Evolutionary conservation across 2,888 invertebrate species (phyloP).

Genomic region (Pandemis heparana): DNA sequence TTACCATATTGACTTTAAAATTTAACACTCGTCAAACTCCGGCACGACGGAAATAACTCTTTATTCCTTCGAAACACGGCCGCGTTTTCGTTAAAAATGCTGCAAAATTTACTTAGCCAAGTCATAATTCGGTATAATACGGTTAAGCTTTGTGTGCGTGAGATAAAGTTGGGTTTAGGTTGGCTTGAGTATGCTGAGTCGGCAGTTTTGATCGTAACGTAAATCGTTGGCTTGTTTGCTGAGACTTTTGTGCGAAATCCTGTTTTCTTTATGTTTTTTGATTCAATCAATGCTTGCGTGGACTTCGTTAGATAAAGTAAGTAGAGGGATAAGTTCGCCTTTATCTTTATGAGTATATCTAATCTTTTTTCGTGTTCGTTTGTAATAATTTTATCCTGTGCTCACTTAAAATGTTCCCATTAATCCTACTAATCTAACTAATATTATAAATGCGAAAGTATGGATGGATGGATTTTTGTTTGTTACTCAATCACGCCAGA

Average conservation of each 20-base stretch:
- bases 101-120: neutral
- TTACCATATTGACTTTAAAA: constrained; percentile 41
- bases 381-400: too few species aligned
- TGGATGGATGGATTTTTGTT: too few species aligned
- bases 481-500: too few species aligned
- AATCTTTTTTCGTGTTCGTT: too few species aligned
- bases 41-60: neutral
- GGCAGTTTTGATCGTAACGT: constrained; percentile 3
- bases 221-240: constrained; percentile 28
- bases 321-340: too few species aligned
- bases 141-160: neutral
- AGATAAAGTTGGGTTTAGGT: constrained; percentile 1
- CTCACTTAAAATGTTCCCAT: too few species aligned
- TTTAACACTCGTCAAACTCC: constrained; percentile 34
- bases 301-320: neutral
- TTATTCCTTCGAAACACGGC: constrained; percentile 3
- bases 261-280: constrained; percentile 5
- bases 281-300: neutral
- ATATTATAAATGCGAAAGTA: too few species aligned
- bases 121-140: neutral
- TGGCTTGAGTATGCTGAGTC: constrained; percentile 18
- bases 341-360: too few species aligned
- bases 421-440: too few species aligned
- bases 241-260: constrained; percentile 11
- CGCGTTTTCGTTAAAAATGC: neutral